Conservation (phyloP, 2,797 vertebrate genomes). For the Lutra lutra region DNA sequence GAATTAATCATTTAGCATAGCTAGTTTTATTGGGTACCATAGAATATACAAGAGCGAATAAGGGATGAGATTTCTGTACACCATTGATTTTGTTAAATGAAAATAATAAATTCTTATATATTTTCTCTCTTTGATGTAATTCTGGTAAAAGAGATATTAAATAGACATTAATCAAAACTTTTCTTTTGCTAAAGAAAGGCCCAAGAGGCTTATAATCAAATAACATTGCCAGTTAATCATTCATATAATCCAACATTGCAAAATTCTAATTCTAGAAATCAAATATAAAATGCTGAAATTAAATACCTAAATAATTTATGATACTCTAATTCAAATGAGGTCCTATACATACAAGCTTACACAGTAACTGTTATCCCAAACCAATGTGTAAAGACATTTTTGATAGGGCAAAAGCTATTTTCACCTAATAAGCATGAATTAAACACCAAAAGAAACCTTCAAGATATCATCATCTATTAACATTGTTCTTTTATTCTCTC, state of each 20-base stretch:
- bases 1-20: constrained; percentile 78
- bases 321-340: not conserved
- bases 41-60: constrained; percentile 57
- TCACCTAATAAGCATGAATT: not conserved
- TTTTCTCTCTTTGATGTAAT: constrained; percentile 65
- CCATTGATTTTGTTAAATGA: constrained; percentile 73
- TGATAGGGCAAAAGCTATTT: not conserved
- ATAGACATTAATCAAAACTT: constrained; percentile 46
- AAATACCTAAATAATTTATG: not conserved
- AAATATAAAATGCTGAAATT: constrained; percentile 43
- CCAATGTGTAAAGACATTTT: not conserved
- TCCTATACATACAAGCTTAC: not conserved
- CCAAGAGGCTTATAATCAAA: constrained; percentile 34
- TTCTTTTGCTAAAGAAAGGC: constrained; percentile 25
- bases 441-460: not conserved
- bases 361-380: not conserved
- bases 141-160: constrained; percentile 45
- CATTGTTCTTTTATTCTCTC: not conserved
- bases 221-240: not conserved
- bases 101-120: constrained; percentile 73
- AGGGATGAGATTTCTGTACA: constrained; percentile 53
- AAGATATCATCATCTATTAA: not conserved
- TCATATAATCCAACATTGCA: constrained; percentile 22
- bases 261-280: constrained; percentile 35
- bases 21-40: constrained; percentile 64